Conservation (phyloP, 2,888 invertebrate genomes). For the Chalcis sispes region DNA sequence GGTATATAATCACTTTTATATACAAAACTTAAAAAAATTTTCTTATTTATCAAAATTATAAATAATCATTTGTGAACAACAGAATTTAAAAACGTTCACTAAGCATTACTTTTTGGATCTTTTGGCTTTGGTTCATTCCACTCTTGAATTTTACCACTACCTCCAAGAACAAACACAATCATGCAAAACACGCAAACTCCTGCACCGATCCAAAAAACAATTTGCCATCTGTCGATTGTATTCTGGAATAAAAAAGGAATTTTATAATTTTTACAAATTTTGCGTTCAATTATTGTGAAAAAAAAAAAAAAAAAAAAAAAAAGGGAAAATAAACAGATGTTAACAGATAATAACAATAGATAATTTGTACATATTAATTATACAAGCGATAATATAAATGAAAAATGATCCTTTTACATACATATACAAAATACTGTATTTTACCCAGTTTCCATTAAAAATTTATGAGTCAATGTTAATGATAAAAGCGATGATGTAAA, state of each 20-base stretch:
- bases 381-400: background rate
- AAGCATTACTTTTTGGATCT: background rate
- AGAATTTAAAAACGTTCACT: background rate
- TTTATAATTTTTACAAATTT: background rate
- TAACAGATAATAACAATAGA: no score
- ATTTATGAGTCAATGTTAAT: no score
- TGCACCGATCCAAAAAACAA: slow-evolving; percentile 73
- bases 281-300: background rate
- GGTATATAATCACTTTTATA: slow-evolving; percentile 17
- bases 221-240: slow-evolving; percentile 73
- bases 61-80: slow-evolving; percentile 30
- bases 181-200: slow-evolving; percentile 70
- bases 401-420: no score
- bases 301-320: no score
- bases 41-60: slow-evolving; percentile 25
- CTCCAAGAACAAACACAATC: slow-evolving; percentile 72
- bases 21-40: slow-evolving; percentile 12
- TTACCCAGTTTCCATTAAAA: no score
- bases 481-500: background rate
- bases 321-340: no score
- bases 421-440: no score
- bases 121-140: slow-evolving; percentile 69
- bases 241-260: slow-evolving; percentile 64
- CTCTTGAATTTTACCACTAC: slow-evolving; percentile 72
- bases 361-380: background rate